phyloP scores from a whole-genome alignment of 2,888 invertebrate species.

The Nemotelus nigrinus region DNA sequence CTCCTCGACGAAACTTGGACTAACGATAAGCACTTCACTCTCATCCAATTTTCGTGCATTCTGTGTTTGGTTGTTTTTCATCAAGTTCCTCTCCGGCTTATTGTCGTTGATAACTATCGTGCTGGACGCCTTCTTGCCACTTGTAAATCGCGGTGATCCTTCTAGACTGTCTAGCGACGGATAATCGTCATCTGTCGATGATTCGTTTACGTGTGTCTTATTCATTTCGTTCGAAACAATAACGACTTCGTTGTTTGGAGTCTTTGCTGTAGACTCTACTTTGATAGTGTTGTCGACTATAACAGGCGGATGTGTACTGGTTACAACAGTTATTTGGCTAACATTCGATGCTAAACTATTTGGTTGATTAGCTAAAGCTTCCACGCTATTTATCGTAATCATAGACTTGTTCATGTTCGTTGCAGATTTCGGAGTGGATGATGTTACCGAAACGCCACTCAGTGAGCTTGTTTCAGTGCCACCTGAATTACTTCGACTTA shows the following conservation, averaged over 20 bases:
- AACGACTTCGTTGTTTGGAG: slow-evolving; percentile 73
- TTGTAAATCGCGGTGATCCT: slow-evolving; percentile 61
- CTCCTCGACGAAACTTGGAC: slow-evolving; percentile 73
- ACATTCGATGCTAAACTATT: slow-evolving; percentile 78
- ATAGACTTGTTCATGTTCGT: slow-evolving; percentile 53
- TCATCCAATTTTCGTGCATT: slow-evolving; percentile 80
- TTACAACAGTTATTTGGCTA: slow-evolving; percentile 84
- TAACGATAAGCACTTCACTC: slow-evolving; percentile 85
- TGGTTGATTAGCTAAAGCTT: slow-evolving; percentile 69
- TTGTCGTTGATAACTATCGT: slow-evolving; percentile 59
- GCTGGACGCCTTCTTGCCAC: slow-evolving; percentile 59
- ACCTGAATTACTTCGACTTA: slow-evolving; percentile 58
- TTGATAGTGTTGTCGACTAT: slow-evolving; percentile 71
- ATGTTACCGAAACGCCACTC: slow-evolving; percentile 49
- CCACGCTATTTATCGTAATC: slow-evolving; percentile 56
- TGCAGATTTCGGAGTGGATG: slow-evolving; percentile 39
- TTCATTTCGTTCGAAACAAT: slow-evolving; percentile 83
- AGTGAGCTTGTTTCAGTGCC: slow-evolving; percentile 47
- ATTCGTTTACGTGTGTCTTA: slow-evolving; percentile 73
- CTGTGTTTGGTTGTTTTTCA: slow-evolving; percentile 55
- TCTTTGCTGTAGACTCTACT: slow-evolving; percentile 56
- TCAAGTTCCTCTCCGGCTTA: slow-evolving; percentile 56
- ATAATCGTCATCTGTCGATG: slow-evolving; percentile 80
- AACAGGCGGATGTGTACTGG: slow-evolving; percentile 82
- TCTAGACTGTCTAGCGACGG: slow-evolving; percentile 81